Base-by-base conservation (phyloP, 2,113 vertebrate genomes). In the Mesoclemmys tuberculata region DNA sequence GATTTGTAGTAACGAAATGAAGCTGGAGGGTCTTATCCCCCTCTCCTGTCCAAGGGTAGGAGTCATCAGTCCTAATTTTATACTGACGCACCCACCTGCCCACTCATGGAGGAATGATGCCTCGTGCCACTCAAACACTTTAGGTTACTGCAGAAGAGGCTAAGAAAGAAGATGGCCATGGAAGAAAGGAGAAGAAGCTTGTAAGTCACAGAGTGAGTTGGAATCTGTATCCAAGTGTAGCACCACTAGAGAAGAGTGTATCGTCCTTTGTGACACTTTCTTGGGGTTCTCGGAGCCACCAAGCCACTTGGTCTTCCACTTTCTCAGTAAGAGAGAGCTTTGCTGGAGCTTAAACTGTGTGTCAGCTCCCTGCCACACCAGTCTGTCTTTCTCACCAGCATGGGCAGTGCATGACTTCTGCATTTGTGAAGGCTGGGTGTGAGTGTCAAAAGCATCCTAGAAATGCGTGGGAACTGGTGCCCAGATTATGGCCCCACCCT, bases 1-100 rank as follows among this genome's bases (percentile, higher is more conserved):
- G 68, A 89, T 90, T 85, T 90, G 82, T 80, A 77, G 49, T 77
- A 96, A 85, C 83, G 61, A 85, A 81, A 71, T 51, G 86, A 90
- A 48, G 84, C 64, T 88, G 48, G 54, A 14, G 82, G 90, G 94
- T 90, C 51, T 44, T 48, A 61, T 90, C 71, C 49, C 95, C 85
- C 84, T 71, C 68, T 21, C n/a, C 68, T 22, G n/a, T 71, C 90
- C 44, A 68, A 5, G n/a, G 94, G 41, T 85, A 81, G 82, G 11
- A 95, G 75, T 88, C 68, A 44, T 83, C 58, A 16, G 77, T 93
- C 80, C 89, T 81, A 55, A 80, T 94, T 87, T 68, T 82, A 54
- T 80, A 8, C 31, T 56, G 13, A 29, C 44, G 88, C 55, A 46
- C 82, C 52, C 91, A 31, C 81, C 6, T 54, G 1, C 54, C 91